Conservation (phyloP, 2,797 vertebrate species). For the Squalus acanthias region DNA sequence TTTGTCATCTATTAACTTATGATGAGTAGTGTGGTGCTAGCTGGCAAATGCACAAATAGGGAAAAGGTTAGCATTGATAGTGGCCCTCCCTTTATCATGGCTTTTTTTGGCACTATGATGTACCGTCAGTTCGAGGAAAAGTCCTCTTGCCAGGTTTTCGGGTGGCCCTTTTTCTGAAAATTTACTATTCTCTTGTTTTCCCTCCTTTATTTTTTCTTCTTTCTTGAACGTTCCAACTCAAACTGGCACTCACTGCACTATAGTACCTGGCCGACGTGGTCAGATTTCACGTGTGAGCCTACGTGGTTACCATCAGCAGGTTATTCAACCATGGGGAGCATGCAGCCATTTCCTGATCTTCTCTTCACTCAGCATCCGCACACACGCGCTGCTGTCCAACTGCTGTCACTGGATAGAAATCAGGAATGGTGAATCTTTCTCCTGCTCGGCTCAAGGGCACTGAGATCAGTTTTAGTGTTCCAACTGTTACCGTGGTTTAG, state of each 20-base stretch:
- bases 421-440: background rate
- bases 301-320: background rate
- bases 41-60: background rate
- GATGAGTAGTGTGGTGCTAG: background rate
- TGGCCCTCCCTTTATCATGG: background rate
- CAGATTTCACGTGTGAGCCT: background rate
- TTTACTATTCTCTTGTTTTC: background rate
- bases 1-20: background rate
- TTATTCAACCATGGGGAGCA: background rate
- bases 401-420: background rate
- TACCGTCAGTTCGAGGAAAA: background rate
- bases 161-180: background rate
- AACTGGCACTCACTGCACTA: background rate
- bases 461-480: background rate
- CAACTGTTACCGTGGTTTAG: background rate
- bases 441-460: no score
- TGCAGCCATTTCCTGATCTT: background rate
- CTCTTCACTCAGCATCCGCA: background rate
- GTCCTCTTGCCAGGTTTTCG: background rate
- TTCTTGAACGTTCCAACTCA: background rate
- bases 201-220: no score
- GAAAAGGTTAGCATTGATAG: background rate
- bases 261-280: background rate
- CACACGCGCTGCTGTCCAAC: background rate
- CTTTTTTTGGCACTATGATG: no score